Evolutionary conservation across 1,140 invertebrate genomes (phyloP), one percentile per base, ranked within the genome.

Genomic region (Drosophila bocki): DNA sequence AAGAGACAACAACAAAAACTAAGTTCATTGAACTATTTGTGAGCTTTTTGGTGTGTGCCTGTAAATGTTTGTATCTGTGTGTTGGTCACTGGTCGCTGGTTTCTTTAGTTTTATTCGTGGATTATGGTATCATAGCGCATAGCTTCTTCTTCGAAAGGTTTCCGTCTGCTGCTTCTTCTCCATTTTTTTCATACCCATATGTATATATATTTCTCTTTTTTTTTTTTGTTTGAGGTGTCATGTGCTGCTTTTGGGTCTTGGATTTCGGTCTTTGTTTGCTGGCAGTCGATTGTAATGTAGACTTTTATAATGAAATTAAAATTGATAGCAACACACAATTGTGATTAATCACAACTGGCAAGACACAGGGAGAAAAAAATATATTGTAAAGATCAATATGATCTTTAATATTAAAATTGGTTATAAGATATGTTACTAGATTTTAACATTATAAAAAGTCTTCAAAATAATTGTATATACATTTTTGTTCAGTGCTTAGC

Each of bases 11-110:
- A 80, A 87, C 76, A 87, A 87, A 80, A 71, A 79, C 13, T 70
- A 82, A 88, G 87, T 91, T 91, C 87, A 91, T 87, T 91, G 87
- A 91, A 91, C 87, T 91, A 91, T 91, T 91, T 88, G 87, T 91
- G 87, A 91, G 88, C 87, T 91, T 91, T 91, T 91, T 75, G 62
- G 70, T 76, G 41, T 54, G 75, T 63, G 37, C 29, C 37, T 58
- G 51, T 44, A 69, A 60, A 50, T 61, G 75, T 78, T 53, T 76
- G 64, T 78, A 50, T 70, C 64, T 71, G 76, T 75, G 47, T 70
- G 47, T 62, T 57, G 59, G 69, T 65, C 53, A 37, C 53, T 64
- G 69, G 70, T 53, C 78, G 57, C 64, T 80, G 78, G 85, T 84
- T 90, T 90, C 85, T 85, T 90, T 85, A 79, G 85, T 90, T 90